Evolutionary conservation across 2,888 invertebrate species (phyloP).

Genomic region (Tenthredo scrophulariae): DNA sequence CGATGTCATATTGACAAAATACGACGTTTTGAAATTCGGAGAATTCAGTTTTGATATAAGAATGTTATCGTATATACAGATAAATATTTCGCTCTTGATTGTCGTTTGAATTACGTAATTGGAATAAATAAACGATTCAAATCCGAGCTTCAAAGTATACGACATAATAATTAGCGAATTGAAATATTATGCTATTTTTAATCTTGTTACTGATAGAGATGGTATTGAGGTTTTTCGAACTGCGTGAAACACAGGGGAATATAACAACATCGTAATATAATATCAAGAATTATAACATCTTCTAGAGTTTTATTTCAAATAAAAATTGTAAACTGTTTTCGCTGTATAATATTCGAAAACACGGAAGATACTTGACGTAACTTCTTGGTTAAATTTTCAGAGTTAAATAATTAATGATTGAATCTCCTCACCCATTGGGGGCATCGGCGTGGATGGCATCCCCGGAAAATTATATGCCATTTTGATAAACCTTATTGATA

Average conservation of each 20-base stretch:
- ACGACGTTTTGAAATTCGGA: not conserved
- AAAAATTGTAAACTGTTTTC: not conserved
- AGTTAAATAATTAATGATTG: not conserved
- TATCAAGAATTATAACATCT: not conserved
- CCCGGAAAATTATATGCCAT: conserved; percentile 77
- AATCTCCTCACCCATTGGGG: conserved; percentile 72
- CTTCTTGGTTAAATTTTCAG: not conserved
- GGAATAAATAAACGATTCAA: not conserved
- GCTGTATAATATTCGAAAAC: not conserved
- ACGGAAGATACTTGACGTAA: not conserved
- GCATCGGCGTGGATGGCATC: conserved; percentile 73
- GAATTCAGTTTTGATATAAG: not conserved
- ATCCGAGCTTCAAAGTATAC: not conserved
- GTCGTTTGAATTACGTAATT: not conserved
- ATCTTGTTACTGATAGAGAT: not conserved
- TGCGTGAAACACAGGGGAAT: not conserved
- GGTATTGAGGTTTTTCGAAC: not conserved
- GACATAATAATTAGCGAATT: not conserved
- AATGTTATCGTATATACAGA: not conserved
- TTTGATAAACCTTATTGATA: conserved; percentile 28
- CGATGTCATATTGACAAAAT: not conserved
- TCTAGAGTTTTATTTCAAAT: not conserved
- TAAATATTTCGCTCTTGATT: not conserved
- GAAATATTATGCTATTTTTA: conserved; percentile 11
- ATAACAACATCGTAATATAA: not conserved